Evolutionary conservation across 2,888 invertebrate species (phyloP).

Genomic region (Blastobasis adustella): DNA sequence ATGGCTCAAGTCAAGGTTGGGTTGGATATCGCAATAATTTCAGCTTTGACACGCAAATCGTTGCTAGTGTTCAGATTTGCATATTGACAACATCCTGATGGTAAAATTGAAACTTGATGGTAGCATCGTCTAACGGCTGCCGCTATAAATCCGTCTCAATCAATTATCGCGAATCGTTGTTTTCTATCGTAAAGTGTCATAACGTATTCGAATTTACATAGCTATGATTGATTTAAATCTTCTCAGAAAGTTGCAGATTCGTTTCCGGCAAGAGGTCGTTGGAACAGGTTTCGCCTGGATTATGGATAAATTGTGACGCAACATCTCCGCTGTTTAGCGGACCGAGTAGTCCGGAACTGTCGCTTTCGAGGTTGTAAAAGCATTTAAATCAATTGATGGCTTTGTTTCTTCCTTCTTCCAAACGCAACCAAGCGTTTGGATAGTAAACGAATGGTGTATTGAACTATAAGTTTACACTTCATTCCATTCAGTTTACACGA

Average conservation of each 20-base stretch:
- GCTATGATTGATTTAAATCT: slow-evolving; percentile 1
- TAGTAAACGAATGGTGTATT: too few species aligned
- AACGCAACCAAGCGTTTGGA: too few species aligned
- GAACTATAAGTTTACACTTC: too few species aligned
- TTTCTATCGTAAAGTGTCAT: neutral
- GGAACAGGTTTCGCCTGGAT: slow-evolving; percentile 15
- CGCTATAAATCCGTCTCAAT: neutral
- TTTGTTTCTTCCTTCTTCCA: neutral
- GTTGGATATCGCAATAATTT: too few species aligned
- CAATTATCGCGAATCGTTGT: neutral
- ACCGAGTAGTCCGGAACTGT: slow-evolving; percentile 25
- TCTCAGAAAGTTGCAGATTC: slow-evolving; percentile 16
- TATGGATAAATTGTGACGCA: slow-evolving; percentile 19
- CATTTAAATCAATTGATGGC: neutral
- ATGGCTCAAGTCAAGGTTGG: too few species aligned
- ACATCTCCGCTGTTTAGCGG: slow-evolving; percentile 26
- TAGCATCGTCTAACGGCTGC: too few species aligned
- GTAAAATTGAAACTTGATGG: too few species aligned
- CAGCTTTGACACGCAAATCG: too few species aligned
- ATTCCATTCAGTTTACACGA: too few species aligned
- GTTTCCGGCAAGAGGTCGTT: slow-evolving; percentile 22
- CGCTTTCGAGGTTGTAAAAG: slow-evolving; percentile 11
- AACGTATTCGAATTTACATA: slow-evolving; percentile 1
- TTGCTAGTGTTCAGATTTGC: neutral
- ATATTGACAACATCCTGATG: neutral